Evolutionary conservation across 2,113 vertebrate species (phyloP).

Genomic region (Heterochromis multidens): DNA sequence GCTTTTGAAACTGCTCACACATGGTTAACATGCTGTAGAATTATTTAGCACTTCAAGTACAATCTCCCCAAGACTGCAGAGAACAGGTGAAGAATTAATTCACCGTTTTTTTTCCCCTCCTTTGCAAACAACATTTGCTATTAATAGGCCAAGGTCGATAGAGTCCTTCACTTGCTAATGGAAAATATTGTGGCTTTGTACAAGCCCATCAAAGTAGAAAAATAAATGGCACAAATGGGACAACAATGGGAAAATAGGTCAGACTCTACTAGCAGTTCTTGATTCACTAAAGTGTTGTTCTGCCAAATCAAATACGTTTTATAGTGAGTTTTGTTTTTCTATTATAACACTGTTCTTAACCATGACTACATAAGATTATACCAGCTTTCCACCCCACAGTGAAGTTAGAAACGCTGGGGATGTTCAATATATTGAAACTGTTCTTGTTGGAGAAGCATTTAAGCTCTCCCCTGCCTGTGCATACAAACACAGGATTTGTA

Average conservation of each 20-base stretch:
- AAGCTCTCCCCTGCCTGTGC: slow-evolving; percentile 4
- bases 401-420: background rate
- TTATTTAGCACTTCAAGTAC: background rate
- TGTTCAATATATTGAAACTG: background rate
- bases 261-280: background rate
- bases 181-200: slow-evolving; percentile 29
- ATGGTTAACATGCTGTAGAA: background rate
- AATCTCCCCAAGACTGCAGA: background rate
- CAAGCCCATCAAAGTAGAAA: slow-evolving; percentile 46
- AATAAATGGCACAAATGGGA: slow-evolving; percentile 67
- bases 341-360: background rate
- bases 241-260: slow-evolving; percentile 51
- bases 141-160: slow-evolving; percentile 63
- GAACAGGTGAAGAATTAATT: slow-evolving; percentile 15
- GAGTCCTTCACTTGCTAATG: slow-evolving; percentile 49
- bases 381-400: background rate
- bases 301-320: background rate
- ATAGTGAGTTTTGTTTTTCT: background rate
- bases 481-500: background rate
- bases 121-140: slow-evolving; percentile 40
- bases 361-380: background rate
- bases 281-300: background rate
- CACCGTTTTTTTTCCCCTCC: background rate
- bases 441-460: background rate
- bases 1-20: background rate